phyloP scores from a whole-genome alignment of 2,113 vertebrate species.

The Synchiropus splendidus region DNA sequence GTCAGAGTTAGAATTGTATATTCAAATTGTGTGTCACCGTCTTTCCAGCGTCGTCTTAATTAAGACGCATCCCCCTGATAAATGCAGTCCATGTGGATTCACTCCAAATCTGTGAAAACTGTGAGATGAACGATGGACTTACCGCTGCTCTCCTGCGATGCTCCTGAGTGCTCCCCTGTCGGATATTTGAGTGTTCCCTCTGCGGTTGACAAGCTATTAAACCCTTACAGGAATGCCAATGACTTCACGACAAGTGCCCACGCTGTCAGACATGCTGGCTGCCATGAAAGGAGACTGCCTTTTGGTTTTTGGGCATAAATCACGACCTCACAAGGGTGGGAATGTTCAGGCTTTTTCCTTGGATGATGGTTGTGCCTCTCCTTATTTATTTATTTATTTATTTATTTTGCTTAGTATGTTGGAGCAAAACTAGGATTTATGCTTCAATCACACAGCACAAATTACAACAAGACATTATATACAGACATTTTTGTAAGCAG shows the following conservation, averaged over 20 bases:
- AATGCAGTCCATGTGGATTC: no score
- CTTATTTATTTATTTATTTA: no score
- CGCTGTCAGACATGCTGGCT: constrained; percentile 26
- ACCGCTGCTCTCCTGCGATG: constrained; percentile 35
- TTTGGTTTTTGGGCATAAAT: constrained; percentile 44
- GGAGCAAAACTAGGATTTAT: no score
- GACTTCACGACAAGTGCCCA: constrained; percentile 36
- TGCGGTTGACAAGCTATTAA: constrained; percentile 47
- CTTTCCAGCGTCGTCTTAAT: no score
- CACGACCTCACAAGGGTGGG: constrained; percentile 17
- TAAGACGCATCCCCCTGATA: no score
- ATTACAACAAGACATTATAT: no score
- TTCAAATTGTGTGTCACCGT: no score
- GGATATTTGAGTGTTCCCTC: constrained; percentile 48
- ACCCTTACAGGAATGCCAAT: constrained; percentile 48
- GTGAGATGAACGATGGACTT: constrained; percentile 39
- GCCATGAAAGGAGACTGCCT: constrained; percentile 40
- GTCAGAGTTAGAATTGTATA: no score
- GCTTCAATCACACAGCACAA: no score
- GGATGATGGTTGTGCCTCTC: background rate
- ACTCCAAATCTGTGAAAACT: background rate
- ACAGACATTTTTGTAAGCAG: no score
- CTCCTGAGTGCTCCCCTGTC: constrained; percentile 30
- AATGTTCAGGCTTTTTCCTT: background rate
- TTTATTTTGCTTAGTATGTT: no score